These are phyloP conservation scores for Hypocryptadius cinnamomeus DNA, from an alignment of 2,113 vertebrate species.

Conservation along the genomic window DNA sequence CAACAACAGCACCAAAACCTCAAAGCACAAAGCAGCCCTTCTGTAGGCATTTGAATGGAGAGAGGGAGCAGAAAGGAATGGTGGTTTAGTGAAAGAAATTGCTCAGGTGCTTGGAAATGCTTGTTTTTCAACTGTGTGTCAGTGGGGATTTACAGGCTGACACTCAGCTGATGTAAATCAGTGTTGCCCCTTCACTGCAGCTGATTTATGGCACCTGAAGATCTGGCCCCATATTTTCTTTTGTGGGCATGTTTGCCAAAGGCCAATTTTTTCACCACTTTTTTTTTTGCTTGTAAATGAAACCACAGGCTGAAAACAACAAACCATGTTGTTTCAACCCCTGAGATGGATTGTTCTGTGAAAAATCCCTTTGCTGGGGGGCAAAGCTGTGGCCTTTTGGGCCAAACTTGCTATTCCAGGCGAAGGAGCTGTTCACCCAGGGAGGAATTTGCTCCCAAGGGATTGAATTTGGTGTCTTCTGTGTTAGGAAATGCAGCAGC, in stretches of 20 bases:
- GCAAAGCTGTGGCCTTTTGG: background rate
- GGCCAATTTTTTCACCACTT: background rate
- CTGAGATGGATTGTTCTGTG: background rate
- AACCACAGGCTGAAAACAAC: background rate
- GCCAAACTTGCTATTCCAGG: background rate
- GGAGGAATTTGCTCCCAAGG: background rate
- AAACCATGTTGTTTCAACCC: background rate
- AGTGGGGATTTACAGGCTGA: slow-evolving; percentile 34
- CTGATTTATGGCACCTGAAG: slow-evolving; percentile 48
- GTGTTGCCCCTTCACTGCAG: background rate
- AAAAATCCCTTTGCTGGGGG: background rate
- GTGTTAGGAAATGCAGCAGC: background rate
- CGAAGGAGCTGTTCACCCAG: background rate
- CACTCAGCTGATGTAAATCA: slow-evolving; percentile 52
- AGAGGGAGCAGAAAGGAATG: background rate
- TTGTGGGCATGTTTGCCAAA: background rate
- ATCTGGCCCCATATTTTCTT: slow-evolving; percentile 13
- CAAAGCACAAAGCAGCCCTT: slow-evolving; percentile 38
- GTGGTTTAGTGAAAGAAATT: background rate
- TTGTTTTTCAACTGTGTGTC: slow-evolving; percentile 2
- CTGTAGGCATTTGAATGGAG: background rate
- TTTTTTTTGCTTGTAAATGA: background rate
- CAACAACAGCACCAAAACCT: slow-evolving; percentile 26
- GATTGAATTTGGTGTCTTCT: background rate
- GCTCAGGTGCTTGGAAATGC: slow-evolving; percentile 26